Conservation (phyloP, 2,113 vertebrate species). For the Peucedramus taeniatus region DNA sequence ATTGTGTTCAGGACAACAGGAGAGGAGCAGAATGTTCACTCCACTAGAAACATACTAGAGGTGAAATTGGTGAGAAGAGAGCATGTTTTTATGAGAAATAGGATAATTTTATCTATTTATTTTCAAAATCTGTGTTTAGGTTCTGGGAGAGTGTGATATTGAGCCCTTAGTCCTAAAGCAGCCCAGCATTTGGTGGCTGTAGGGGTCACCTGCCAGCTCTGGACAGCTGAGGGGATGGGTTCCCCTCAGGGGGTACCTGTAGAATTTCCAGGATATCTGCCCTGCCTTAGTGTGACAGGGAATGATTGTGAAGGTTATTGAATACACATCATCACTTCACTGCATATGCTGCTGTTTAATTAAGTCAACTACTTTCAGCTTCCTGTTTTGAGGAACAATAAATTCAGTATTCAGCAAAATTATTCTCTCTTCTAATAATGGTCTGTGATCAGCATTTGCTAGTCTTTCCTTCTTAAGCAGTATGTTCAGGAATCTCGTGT, state of each 20-base stretch:
- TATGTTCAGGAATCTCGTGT: neutral
- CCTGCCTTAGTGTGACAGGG: neutral
- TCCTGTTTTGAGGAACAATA: neutral
- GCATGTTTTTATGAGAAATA: neutral
- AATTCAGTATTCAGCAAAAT: neutral
- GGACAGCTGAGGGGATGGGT: neutral
- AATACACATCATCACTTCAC: neutral
- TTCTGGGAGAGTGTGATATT: neutral
- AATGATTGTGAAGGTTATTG: neutral
- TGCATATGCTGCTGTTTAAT: neutral
- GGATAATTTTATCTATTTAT: neutral
- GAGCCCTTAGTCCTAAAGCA: neutral
- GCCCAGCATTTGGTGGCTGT: neutral
- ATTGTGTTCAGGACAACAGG: conserved; percentile 11
- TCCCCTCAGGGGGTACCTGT: neutral
- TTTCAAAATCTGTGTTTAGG: neutral
- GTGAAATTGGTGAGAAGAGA: neutral
- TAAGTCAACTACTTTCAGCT: neutral
- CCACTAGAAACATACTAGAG: neutral
- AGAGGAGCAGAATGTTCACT: neutral
- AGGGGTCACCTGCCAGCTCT: neutral
- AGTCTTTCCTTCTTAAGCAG: neutral
- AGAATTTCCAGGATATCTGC: neutral
- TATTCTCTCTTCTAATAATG: neutral
- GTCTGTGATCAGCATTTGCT: neutral